Percentiles rank a stretch among this genome's conserved stretches.
Evolutionary conservation across 1,140 invertebrate genomes (phyloP).

Genomic region (Hypothenemus hampei): DNA sequence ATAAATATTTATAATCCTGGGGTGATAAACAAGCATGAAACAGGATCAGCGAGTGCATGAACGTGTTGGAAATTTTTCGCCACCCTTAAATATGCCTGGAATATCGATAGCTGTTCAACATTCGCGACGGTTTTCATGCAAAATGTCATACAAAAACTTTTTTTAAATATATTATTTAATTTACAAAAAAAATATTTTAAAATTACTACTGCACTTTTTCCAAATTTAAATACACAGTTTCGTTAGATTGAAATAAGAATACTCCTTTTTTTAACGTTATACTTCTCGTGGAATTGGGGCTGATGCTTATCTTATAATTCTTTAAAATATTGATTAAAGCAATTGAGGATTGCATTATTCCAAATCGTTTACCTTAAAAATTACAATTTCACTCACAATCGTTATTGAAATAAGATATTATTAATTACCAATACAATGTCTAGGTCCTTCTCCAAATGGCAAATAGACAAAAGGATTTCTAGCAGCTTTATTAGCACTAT

Average conservation of each 20-base stretch:
- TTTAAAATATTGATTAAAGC: constrained; percentile 36
- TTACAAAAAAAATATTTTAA: too few relatives aligned
- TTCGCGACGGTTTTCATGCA: not conserved
- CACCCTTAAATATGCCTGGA: too few relatives aligned
- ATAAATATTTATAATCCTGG: too few relatives aligned
- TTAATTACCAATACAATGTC: constrained; percentile 50
- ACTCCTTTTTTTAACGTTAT: constrained; percentile 13
- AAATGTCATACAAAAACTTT: not conserved
- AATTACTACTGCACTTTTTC: constrained; percentile 6
- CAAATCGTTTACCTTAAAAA: constrained; percentile 42
- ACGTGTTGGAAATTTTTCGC: too few relatives aligned
- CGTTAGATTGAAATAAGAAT: constrained; percentile 16
- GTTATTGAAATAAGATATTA: constrained; percentile 20
- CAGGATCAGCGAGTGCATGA: too few relatives aligned
- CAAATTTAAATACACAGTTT: constrained; percentile 23
- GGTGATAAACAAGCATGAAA: too few relatives aligned
- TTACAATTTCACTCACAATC: constrained; percentile 6
- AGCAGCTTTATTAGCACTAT: constrained; percentile 37
- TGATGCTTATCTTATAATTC: constrained; percentile 33
- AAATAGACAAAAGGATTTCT: constrained; percentile 44
- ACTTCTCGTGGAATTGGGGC: constrained; percentile 20
- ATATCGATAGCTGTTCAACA: not conserved
- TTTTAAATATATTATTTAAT: too few relatives aligned
- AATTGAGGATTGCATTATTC: constrained; percentile 41
- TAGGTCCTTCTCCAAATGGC: constrained; percentile 52